A percentile compares a stretch with the other conserved stretches of the same genome.
Conservation (phyloP, 2,113 vertebrate genomes). For the Xiphophorus maculatus region DNA sequence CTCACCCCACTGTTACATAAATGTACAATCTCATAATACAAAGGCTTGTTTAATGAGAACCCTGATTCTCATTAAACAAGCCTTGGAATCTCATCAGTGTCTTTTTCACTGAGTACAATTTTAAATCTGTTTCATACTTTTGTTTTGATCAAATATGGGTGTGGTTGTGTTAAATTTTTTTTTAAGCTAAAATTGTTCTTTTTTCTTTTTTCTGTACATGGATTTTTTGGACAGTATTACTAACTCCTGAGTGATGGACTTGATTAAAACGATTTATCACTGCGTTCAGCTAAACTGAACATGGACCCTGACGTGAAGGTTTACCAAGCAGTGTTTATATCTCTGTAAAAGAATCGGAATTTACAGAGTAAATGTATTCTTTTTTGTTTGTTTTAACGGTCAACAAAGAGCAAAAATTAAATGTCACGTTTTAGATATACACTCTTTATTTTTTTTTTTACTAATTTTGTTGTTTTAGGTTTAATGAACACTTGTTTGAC, state of each 20-base stretch:
- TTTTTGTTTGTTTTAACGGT: not conserved
- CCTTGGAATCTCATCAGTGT: constrained; percentile 4
- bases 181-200: not conserved
- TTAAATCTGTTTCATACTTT: constrained; percentile 17
- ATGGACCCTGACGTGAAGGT: constrained; percentile 2
- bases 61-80: not conserved
- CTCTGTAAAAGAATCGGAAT: not conserved
- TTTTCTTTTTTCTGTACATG: constrained; percentile 26
- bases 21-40: not conserved
- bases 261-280: constrained; percentile 22
- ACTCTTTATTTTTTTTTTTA: not conserved
- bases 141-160: constrained; percentile 27
- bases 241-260: constrained; percentile 28
- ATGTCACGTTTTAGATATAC: not conserved
- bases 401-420: not conserved
- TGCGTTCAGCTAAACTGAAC: not conserved
- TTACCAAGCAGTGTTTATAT: constrained; percentile 5
- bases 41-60: not conserved
- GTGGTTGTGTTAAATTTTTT: constrained; percentile 2
- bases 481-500: not conserved
- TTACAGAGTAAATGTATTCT: constrained; percentile 33
- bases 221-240: constrained; percentile 23
- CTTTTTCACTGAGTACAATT: constrained; percentile 13
- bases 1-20: constrained; percentile 23
- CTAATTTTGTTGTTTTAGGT: constrained; percentile 27